phyloP scores from a whole-genome alignment of 2,113 vertebrate species.

The Ctenomys sociabilis region DNA sequence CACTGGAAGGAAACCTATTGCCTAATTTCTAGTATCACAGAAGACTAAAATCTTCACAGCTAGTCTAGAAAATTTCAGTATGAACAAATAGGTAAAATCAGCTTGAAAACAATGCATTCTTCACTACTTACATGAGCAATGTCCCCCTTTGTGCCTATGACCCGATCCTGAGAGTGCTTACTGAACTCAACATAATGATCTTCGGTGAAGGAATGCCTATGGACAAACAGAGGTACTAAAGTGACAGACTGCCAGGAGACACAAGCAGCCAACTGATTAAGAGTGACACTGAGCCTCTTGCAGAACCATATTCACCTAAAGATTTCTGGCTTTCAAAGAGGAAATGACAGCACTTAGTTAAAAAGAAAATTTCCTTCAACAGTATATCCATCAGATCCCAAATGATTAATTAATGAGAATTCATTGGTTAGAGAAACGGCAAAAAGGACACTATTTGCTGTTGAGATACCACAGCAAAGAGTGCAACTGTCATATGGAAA shows the following conservation, averaged over 20 bases:
- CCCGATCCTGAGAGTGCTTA: conserved; percentile 98
- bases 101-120: neutral
- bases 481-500: neutral
- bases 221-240: conserved; percentile 63
- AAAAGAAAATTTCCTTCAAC: conserved; percentile 27
- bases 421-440: conserved; percentile 31
- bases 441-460: neutral
- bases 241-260: neutral
- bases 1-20: neutral
- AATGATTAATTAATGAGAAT: conserved; percentile 9
- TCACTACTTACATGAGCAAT: conserved; percentile 92
- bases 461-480: conserved; percentile 41
- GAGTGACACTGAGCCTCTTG: neutral
- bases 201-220: conserved; percentile 97
- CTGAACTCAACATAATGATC: conserved; percentile 99
- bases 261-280: neutral
- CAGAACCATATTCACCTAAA: neutral
- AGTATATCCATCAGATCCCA: neutral
- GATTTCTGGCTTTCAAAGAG: conserved; percentile 2
- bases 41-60: neutral
- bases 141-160: conserved; percentile 98
- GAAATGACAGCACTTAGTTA: neutral
- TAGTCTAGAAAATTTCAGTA: neutral
- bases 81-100: neutral
- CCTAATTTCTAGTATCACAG: neutral